phyloP scores from a whole-genome alignment of 2,113 vertebrate species.

The Aplodontia rufa region DNA sequence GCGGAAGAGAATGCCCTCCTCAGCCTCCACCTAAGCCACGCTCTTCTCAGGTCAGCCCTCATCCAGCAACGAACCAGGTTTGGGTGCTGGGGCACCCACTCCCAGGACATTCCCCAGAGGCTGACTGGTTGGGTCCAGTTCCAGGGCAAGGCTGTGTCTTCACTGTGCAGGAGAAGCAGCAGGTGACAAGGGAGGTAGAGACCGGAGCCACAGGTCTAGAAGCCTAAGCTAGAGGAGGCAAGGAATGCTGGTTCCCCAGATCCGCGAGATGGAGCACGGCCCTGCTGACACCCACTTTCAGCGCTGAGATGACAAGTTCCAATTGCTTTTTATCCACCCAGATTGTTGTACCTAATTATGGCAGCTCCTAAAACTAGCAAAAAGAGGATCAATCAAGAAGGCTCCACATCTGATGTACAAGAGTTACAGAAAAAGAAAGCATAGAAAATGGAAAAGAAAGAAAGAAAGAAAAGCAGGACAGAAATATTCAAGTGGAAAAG shows the following conservation, averaged over 20 bases:
- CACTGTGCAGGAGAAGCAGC: background rate
- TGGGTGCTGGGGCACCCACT: background rate
- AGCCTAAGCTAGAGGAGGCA: background rate
- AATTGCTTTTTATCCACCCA: background rate
- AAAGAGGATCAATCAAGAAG: no score
- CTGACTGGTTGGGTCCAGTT: fast-evolving
- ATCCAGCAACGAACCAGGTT: background rate
- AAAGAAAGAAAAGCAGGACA: background rate
- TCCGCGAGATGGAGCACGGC: background rate
- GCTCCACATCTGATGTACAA: background rate
- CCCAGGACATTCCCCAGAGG: background rate
- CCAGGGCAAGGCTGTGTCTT: no score
- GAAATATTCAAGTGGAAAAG: background rate
- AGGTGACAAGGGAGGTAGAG: background rate
- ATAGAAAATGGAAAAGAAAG: background rate
- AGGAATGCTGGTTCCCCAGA: background rate
- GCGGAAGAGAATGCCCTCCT: background rate
- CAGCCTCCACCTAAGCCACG: background rate
- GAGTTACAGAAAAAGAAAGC: background rate
- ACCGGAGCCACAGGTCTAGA: background rate
- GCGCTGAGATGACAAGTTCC: background rate
- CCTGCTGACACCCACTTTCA: background rate
- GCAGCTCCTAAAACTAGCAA: background rate
- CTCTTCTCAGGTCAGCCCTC: no score
- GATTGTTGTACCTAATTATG: background rate